phyloP scores from a whole-genome alignment of 2,888 invertebrate species.

The Melinopterus prodromus region DNA sequence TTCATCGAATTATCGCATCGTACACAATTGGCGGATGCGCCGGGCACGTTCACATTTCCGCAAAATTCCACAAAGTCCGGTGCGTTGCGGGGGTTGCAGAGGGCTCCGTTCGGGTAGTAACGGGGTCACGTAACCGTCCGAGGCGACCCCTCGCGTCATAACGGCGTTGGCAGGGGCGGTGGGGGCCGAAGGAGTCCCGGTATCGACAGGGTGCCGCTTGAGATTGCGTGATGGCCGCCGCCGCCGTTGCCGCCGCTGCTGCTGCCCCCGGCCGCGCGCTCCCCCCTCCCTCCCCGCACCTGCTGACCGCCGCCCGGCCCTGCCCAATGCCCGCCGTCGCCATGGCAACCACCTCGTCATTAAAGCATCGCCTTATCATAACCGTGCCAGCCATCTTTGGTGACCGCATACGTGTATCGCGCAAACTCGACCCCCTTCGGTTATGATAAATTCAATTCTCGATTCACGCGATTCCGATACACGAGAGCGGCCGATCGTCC shows the following conservation, averaged over 20 bases:
- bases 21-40: not conserved
- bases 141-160: conserved; percentile 4
- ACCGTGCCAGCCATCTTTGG: conserved; percentile 63
- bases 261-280: conserved; percentile 53
- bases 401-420: conserved; percentile 52
- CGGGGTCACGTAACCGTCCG: not conserved
- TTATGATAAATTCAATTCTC: conserved; percentile 53
- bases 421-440: conserved; percentile 42
- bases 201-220: conserved; percentile 58
- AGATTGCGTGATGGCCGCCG: conserved; percentile 61
- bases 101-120: not conserved
- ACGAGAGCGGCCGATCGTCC: conserved; percentile 26
- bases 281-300: conserved; percentile 51
- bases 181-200: conserved; percentile 38
- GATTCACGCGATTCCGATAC: conserved; percentile 37
- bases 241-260: conserved; percentile 51
- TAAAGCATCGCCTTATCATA: conserved; percentile 67
- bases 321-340: conserved; percentile 63
- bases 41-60: not conserved
- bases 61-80: not conserved
- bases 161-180: conserved; percentile 5
- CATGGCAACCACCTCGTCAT: conserved; percentile 65
- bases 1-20: too few species aligned
- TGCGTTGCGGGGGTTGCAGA: not conserved
- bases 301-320: conserved; percentile 58